These are phyloP conservation scores for Cephus spinipes DNA, from an alignment of 2,888 invertebrate genomes.

Conservation along the genomic window DNA sequence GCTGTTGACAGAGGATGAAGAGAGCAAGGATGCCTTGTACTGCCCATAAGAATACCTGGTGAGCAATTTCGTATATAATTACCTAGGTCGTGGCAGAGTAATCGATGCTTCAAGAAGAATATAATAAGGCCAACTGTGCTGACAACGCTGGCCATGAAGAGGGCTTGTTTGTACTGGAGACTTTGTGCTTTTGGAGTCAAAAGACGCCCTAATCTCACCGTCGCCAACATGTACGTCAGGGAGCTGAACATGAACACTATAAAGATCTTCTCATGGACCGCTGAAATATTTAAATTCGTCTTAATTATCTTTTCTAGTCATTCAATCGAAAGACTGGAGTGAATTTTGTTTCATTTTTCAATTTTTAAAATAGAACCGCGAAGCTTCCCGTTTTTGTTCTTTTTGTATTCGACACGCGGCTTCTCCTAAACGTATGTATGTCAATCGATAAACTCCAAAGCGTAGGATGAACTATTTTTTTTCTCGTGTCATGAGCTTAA, in stretches of 20 bases:
- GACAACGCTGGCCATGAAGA: slow-evolving; percentile 81
- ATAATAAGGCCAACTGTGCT: slow-evolving; percentile 86
- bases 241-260: slow-evolving; percentile 90
- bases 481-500: too few relatives aligned
- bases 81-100: slow-evolving; percentile 92
- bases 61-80: slow-evolving; percentile 57
- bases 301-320: not conserved
- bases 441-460: slow-evolving; percentile 24
- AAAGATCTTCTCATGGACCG: slow-evolving; percentile 91
- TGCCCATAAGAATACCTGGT: slow-evolving; percentile 7
- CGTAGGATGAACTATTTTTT: slow-evolving; percentile 9
- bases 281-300: slow-evolving; percentile 69
- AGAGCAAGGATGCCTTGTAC: not conserved
- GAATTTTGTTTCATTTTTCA: not conserved
- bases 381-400: not conserved
- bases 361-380: not conserved
- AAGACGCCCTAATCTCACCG: slow-evolving; percentile 72
- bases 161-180: slow-evolving; percentile 74
- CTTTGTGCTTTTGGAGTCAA: slow-evolving; percentile 63
- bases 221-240: slow-evolving; percentile 83
- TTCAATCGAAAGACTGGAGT: slow-evolving; percentile 9
- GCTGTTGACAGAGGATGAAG: slow-evolving; percentile 70
- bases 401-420: not conserved
- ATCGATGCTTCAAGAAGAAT: slow-evolving; percentile 90
- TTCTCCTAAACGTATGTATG: slow-evolving; percentile 14